These are phyloP conservation scores for Eulemur albifrons DNA, from an alignment of 2,797 vertebrate genomes.

Conservation along the genomic window DNA sequence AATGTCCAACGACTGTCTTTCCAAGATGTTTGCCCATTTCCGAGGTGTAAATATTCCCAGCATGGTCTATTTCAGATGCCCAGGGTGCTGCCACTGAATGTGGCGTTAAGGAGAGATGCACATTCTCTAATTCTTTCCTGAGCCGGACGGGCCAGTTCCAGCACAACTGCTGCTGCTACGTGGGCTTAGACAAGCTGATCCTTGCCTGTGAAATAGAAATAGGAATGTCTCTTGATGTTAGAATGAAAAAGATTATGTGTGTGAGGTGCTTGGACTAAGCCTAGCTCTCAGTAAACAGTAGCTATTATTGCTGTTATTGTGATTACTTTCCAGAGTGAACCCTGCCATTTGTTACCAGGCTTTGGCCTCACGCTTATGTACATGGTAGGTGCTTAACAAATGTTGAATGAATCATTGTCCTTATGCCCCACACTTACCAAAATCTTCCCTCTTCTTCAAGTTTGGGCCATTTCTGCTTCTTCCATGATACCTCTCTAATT, in stretches of 20 bases:
- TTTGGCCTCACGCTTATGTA: neutral
- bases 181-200: neutral
- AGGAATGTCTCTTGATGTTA: neutral
- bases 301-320: neutral
- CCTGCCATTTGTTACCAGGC: neutral
- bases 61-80: neutral
- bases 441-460: neutral
- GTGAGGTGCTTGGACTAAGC: neutral
- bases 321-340: neutral
- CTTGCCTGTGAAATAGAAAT: neutral
- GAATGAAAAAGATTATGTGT: neutral
- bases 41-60: neutral
- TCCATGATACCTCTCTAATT: neutral
- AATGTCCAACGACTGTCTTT: neutral
- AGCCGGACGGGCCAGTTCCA: neutral
- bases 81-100: neutral
- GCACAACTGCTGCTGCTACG: neutral
- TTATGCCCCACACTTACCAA: neutral
- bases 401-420: neutral
- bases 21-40: neutral
- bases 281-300: neutral
- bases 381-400: neutral
- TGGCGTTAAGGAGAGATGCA: neutral
- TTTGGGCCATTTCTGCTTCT: neutral
- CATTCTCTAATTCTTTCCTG: neutral